These are phyloP conservation scores for Leptestheria dahalacensis DNA, from an alignment of 1,140 invertebrate genomes.

Conservation along the genomic window DNA sequence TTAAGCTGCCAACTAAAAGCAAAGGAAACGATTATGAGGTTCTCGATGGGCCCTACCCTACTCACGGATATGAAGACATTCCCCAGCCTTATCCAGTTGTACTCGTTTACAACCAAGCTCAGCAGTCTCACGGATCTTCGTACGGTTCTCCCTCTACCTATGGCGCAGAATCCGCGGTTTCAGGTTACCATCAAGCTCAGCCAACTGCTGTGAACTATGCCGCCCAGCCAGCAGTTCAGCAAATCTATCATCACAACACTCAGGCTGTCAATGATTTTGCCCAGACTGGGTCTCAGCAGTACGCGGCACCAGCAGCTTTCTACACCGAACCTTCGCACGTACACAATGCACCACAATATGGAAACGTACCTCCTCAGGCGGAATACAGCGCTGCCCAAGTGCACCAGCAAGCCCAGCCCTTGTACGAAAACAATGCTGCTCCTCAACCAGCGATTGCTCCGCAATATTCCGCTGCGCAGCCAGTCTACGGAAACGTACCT, in stretches of 20 bases:
- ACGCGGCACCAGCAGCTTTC: no score
- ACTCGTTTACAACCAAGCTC: slow-evolving; percentile 11
- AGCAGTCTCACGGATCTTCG: neutral
- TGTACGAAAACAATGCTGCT: no score
- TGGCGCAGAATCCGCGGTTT: neutral
- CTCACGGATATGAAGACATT: slow-evolving; percentile 14
- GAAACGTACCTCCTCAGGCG: no score
- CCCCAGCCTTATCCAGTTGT: slow-evolving; percentile 13
- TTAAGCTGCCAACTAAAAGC: slow-evolving; percentile 1
- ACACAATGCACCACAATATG: neutral
- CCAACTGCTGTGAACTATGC: neutral
- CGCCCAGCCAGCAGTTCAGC: neutral
- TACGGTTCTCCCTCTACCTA: neutral
- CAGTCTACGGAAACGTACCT: no score
- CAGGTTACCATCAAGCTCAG: neutral
- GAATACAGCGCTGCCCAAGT: no score
- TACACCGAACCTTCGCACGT: no score
- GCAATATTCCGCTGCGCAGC: neutral
- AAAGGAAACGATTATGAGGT: neutral
- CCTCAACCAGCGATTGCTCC: no score
- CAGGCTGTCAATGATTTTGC: no score
- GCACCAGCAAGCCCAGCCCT: no score
- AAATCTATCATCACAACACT: no score
- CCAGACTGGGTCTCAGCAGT: no score
- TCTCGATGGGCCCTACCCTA: slow-evolving; percentile 14